Conservation (phyloP, 1,140 invertebrate genomes). For the Aleiodes sp. region DNA sequence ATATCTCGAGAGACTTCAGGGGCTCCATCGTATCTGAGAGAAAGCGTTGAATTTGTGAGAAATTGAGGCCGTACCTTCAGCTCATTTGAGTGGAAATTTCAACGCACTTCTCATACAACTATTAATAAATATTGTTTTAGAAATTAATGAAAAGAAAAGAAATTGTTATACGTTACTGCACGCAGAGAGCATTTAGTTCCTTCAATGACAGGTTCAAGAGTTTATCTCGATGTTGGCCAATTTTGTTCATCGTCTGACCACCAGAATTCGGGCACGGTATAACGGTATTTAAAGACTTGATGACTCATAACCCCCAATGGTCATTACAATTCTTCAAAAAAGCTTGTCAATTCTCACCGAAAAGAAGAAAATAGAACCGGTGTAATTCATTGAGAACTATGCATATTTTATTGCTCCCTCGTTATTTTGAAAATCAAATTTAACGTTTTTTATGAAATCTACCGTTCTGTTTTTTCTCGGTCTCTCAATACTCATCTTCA, state of each 20-base stretch:
- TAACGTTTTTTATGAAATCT: neutral
- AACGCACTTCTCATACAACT: neutral
- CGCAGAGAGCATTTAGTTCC: neutral
- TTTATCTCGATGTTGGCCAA: neutral
- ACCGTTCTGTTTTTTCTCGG: neutral
- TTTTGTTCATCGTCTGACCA: neutral
- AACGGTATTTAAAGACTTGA: constrained; percentile 23
- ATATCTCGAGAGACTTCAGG: neutral
- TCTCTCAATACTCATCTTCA: too few species aligned
- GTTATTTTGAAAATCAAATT: neutral
- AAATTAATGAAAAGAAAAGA: neutral
- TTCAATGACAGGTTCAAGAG: constrained; percentile 25
- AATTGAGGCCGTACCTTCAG: neutral
- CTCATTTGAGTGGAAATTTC: neutral
- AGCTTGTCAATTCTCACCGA: neutral
- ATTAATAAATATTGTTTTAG: constrained; percentile 2
- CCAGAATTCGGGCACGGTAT: constrained; percentile 19
- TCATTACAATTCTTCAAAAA: neutral
- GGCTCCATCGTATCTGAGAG: neutral
- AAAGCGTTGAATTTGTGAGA: neutral
- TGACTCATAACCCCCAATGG: constrained; percentile 17
- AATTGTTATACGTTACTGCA: neutral
- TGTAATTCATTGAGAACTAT: too few species aligned
- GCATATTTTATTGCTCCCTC: neutral
- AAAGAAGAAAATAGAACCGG: too few species aligned